Evolutionary conservation across 2,888 invertebrate species (phyloP).

Genomic region (Bellardia bayeri): DNA sequence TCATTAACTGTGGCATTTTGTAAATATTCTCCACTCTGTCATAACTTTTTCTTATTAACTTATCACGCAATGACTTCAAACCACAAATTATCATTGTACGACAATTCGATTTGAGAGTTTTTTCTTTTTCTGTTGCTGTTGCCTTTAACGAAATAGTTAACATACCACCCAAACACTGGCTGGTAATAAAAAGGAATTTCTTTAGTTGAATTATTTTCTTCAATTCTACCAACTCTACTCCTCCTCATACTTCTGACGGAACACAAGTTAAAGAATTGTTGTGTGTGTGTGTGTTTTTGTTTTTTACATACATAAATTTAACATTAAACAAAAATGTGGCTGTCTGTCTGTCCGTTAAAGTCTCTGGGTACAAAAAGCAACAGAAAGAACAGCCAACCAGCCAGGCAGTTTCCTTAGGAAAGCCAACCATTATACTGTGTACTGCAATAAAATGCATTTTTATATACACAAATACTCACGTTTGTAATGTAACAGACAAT

Average conservation of each 20-base stretch:
- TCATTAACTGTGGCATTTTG: conserved; percentile 64
- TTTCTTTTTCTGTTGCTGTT: conserved; percentile 37
- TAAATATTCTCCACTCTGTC: conserved; percentile 69
- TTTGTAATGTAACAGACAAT: conserved; percentile 63
- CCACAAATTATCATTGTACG: conserved; percentile 64
- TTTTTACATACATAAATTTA: conserved; percentile 69
- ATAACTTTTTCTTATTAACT: conserved; percentile 72
- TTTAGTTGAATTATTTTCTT: conserved; percentile 66
- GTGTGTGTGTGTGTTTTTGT: conserved; percentile 5
- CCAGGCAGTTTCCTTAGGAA: conserved; percentile 45
- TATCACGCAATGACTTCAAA: conserved; percentile 65
- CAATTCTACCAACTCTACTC: conserved; percentile 33
- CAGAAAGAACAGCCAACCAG: conserved; percentile 9
- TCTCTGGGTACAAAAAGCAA: not conserved
- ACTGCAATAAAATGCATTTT: conserved; percentile 65
- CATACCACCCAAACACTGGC: conserved; percentile 73
- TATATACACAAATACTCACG: conserved; percentile 62
- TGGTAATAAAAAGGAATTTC: conserved; percentile 72
- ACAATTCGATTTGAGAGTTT: conserved; percentile 67
- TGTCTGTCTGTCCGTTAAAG: conserved; percentile 21
- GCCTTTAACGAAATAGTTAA: conserved; percentile 70
- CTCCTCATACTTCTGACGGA: conserved; percentile 14
- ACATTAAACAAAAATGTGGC: conserved; percentile 65
- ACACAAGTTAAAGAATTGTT: conserved; percentile 16
- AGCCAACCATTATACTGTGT: conserved; percentile 49